Evolutionary conservation across 1,140 invertebrate genomes (phyloP).

Genomic region (Sitophilus oryzae): DNA sequence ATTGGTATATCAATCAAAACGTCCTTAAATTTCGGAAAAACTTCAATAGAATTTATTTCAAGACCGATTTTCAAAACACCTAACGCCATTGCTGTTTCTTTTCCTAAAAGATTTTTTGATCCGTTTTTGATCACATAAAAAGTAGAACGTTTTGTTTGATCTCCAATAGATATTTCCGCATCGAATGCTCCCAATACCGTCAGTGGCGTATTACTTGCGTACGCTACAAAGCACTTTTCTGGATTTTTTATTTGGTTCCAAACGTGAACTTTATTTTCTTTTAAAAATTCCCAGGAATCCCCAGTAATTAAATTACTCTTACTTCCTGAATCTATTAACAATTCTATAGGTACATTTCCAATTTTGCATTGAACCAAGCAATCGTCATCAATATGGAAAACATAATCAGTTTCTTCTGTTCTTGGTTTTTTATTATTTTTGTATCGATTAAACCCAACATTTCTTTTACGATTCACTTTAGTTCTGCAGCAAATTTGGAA

Average conservation of each 20-base stretch:
- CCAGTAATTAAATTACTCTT: constrained; percentile 14
- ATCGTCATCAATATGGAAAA: too few relatives aligned
- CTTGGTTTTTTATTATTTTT: too few relatives aligned
- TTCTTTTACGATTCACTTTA: too few relatives aligned
- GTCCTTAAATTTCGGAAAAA: constrained; percentile 15
- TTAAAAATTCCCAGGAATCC: background rate
- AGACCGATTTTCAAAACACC: constrained; percentile 15
- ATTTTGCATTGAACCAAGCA: too few relatives aligned
- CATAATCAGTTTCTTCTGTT: too few relatives aligned
- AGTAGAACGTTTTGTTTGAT: background rate
- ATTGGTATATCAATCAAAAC: constrained; percentile 14
- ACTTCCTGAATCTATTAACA: too few relatives aligned
- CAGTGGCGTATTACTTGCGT: constrained; percentile 1
- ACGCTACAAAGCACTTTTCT: too few relatives aligned
- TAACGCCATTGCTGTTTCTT: constrained; percentile 7
- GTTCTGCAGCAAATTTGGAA: too few relatives aligned
- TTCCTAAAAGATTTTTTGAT: constrained; percentile 12
- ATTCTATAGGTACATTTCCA: too few relatives aligned
- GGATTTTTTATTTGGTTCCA: too few relatives aligned
- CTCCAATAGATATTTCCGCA: background rate
- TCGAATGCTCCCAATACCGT: background rate
- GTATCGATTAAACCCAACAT: too few relatives aligned
- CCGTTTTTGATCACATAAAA: too few relatives aligned
- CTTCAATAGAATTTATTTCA: background rate
- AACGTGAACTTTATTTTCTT: constrained; percentile 5